Base-by-base conservation (phyloP, 2,797 vertebrate species). In the Enteromius paludinosus region DNA sequence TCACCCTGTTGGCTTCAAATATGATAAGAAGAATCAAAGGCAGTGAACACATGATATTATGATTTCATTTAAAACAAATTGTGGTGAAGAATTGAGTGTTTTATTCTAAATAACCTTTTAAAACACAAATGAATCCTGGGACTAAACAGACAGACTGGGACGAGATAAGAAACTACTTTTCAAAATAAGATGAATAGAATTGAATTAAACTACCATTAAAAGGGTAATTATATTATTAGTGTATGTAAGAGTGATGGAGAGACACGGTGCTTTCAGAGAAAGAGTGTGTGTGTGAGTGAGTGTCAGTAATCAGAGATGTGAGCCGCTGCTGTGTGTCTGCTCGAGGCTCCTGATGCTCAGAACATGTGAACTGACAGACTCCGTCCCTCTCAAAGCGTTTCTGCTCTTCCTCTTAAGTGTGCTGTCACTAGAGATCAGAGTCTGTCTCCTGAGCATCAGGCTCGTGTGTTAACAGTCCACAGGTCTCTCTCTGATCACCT, bases 281-380 rank as follows among this genome's bases (percentile, higher is more conserved):
- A 20, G 18, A n/a, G 38, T 41, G 62, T 65, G 30, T 66, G 30
- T 38, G 64, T 35, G 62, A 35, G 8, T 65, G 30, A 10, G 30
- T 4, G 4, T n/a, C 18, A 12, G 64, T 38, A 38, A 41, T 61
- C 56, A 14, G 23, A 61, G 23, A 28, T 25, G 23, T 2, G 23
- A 25, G 56, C 23, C 11, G 1, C 56, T 59, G 23, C 23, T 33
- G 41, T 75, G 61, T 61, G 0, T 84, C 20, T 25, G 23, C 49
- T 85, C 73, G 47, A 18, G 33, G 65, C 54, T 35, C 35, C 35
- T 35, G 38, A 56, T 20, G 30, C 43, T 30, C 65, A 25, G 68
- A 81, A 79, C 77, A 79, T 59, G 54, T 25, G 25, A 80, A 43
- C 66, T 74, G 77, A 83, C 82, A 84, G 76, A 84, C 59, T 33